Base-by-base conservation (phyloP, 2,888 invertebrate species). In the Tachina fera region DNA sequence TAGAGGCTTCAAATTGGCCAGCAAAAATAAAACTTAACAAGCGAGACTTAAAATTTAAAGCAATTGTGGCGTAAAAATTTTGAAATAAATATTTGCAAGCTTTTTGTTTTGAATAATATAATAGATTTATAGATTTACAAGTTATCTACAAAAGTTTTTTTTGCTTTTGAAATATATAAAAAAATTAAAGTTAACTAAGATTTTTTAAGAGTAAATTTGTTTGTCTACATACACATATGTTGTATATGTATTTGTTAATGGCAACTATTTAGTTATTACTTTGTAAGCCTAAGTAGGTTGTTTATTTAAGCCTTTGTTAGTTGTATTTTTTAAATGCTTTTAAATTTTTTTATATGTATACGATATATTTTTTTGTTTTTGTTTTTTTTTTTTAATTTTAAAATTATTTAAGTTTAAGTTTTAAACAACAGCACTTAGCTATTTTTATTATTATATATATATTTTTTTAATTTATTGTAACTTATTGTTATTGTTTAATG, bases 311-410 rank as follows among this genome's bases (percentile, higher is more conserved):
- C 84, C 81, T 72, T 83, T 68, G 68, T 49, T 43, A 43, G 45
- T 70, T 74, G 43, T 65, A 72, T 41, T 74, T 71, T 67, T 60
- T 82, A 82, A 78, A 80, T 84, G 80, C 81, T 72, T 43, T 49
- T 63, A 53, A 14, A 10, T 67, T 68, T 80, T 53, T 76, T 22
- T 68, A 43, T 61, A 19, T 14, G 13, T 41, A 16, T n/a, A 63
- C 43, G 51, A 53, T 68, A 45, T 65, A 45, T 61, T 43, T 67
- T 31, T 31, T 31, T 2, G 2, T 31, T 31, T 31, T 5, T 47
- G 68, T 53, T 51, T 47, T 14, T 31, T 49, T 45, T 63, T 65
- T 65, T 47, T 10, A 22, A 6, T 31, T 49, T 60, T 14, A 41
- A 39, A 45, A 22, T 45, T 71, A 19, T 56, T 43, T 22, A 19